Evolutionary conservation across 2,888 invertebrate genomes (phyloP).

Genomic region (Agonopterix arenella): DNA sequence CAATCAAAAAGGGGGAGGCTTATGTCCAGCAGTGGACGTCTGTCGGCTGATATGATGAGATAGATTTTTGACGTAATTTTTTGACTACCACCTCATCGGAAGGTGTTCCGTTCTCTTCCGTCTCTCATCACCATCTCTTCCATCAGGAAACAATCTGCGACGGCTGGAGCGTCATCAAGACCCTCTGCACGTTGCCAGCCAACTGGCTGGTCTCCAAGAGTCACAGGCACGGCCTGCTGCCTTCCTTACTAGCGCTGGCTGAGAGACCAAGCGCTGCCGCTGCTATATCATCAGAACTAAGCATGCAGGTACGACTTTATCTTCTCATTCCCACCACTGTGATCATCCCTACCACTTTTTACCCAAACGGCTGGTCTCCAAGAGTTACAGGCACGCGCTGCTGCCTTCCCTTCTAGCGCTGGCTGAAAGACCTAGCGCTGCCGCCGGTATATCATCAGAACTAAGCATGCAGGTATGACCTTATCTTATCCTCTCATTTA

Average conservation of each 20-base stretch:
- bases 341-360: too few species aligned
- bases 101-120: too few species aligned
- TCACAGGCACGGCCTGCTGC: conserved; percentile 84
- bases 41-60: too few species aligned
- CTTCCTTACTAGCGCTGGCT: conserved; percentile 83
- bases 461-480: conserved; percentile 77
- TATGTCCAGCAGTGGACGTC: too few species aligned
- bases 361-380: conserved; percentile 90
- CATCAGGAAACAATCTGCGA: conserved; percentile 58
- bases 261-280: conserved; percentile 79
- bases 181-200: conserved; percentile 89
- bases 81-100: too few species aligned
- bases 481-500: too few species aligned
- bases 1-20: too few species aligned
- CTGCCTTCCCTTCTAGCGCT: conserved; percentile 87
- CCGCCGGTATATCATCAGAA: conserved; percentile 83
- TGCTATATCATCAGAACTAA: conserved; percentile 85
- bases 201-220: conserved; percentile 88
- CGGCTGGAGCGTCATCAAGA: conserved; percentile 84
- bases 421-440: conserved; percentile 76
- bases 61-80: too few species aligned
- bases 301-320: conserved; percentile 67
- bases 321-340: too few species aligned
- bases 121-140: too few species aligned
- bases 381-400: conserved; percentile 81